Base-by-base conservation (phyloP, 2,888 invertebrate species). In the Drosophila neotestacea region DNA sequence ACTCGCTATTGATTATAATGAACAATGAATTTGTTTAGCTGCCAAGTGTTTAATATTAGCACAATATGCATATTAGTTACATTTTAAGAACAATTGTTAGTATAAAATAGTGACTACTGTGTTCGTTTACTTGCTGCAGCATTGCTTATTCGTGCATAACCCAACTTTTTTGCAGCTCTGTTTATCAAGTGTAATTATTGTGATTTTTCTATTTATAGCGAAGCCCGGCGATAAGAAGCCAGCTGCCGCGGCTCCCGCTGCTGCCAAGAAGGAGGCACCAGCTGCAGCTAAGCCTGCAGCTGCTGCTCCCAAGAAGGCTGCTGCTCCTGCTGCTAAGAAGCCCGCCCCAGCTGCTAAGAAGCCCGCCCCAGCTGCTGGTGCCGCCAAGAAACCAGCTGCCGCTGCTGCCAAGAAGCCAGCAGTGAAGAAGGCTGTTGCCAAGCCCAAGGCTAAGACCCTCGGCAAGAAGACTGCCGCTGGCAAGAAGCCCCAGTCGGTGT, bases 191-290 rank as follows among this genome's bases (percentile, higher is more conserved):
- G 52, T 46, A 55, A 48, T 16, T 58, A 22, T 28, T 59, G 46
- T 74, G 41, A 36, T 64, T 32, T 58, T 39, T 54, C 6, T 54
- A 54, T 44, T 93, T 88, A 92, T 93, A 72, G 94, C 94, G 58
- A 94, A 94, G 90, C 93, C 94, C 89, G 93, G 93, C 79, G 95
- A 94, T 89, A 95, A 94, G 92, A 95, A 94, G 91, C 94, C 85
- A 70, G 87, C 92, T 56, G 86, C 93, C 30, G 85, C 91, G 42
- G 84, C 92, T 30, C 81, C 92, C 27, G 87, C 94, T 58, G 77
- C 93, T 94, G 73, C 92, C 93, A 72, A 93, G 93, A 90, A 90
- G 69, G 84, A 90, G 66, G 84, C 88, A 71, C 87, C 92, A 39
- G 86, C 93, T 68, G 90, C 90, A 48, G 91, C 91, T 39, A 93